Conservation (phyloP, 2,888 invertebrate species). For the Strigamia crassipes region DNA sequence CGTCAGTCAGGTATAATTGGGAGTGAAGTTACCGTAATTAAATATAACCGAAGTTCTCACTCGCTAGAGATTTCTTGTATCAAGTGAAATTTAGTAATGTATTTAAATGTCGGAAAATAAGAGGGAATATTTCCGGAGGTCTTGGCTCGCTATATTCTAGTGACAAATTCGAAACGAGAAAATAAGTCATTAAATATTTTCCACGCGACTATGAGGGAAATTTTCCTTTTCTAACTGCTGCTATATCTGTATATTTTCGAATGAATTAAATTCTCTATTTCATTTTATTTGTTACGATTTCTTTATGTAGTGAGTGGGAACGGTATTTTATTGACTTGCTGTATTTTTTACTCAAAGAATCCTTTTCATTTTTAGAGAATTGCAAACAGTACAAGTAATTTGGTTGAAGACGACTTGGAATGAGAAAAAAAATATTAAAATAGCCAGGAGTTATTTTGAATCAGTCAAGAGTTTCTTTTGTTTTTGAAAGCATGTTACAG, state of each 20-base stretch:
- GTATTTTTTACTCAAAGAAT: neutral
- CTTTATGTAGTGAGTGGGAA: constrained; percentile 18
- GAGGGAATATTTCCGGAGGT: constrained; percentile 1
- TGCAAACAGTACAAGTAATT: constrained; percentile 34
- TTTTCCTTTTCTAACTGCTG: neutral
- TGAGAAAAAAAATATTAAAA: neutral
- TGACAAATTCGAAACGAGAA: neutral
- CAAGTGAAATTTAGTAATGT: neutral
- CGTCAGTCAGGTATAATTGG: constrained; percentile 63
- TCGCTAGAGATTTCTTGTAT: neutral
- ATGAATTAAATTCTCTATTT: constrained; percentile 6
- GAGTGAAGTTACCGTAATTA: neutral
- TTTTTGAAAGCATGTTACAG: neutral
- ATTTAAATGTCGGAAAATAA: neutral
- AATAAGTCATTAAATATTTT: no score
- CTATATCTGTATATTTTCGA: neutral
- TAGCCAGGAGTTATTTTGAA: neutral
- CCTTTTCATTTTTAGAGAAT: constrained; percentile 2
- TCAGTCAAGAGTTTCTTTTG: neutral
- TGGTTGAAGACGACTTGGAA: constrained; percentile 34
- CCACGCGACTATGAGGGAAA: neutral
- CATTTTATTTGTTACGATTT: neutral
- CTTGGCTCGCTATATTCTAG: neutral
- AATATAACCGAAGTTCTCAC: neutral
- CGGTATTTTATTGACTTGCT: neutral